A percentile compares a stretch with the other conserved stretches of the same genome.
These are phyloP conservation scores for cat (Felis catus) DNA, from an alignment of 2,113 vertebrate species.

Conservation along the genomic window F.catus_Fca126_mat1.0 CM031413.1:12837501-12838000, in stretches of 20 bases:
- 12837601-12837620: slow-evolving; percentile 91
- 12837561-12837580: slow-evolving; percentile 95
- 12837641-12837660: slow-evolving; percentile 47
- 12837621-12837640: slow-evolving; percentile 93
- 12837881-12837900: not conserved
- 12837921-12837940: not conserved
- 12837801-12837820: not conserved
- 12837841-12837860: not conserved
- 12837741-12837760: not conserved
- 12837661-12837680: not conserved
- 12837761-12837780: not conserved
- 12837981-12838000: not conserved
- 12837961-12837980: not conserved
- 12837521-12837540: slow-evolving; percentile 98
- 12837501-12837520: slow-evolving; percentile 89
- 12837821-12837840: not conserved
- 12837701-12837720: not conserved
- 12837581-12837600: slow-evolving; percentile 94
- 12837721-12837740: not conserved
- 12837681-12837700: slow-evolving; percentile 66
- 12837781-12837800: not conserved
- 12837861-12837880: not conserved
- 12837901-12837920: not conserved
- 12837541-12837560: slow-evolving; percentile 97
- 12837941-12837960: not conserved